These are phyloP conservation scores for Paramacrobiotus metropolitanus DNA, from an alignment of 1,140 invertebrate species.

Conservation along the genomic window DNA sequence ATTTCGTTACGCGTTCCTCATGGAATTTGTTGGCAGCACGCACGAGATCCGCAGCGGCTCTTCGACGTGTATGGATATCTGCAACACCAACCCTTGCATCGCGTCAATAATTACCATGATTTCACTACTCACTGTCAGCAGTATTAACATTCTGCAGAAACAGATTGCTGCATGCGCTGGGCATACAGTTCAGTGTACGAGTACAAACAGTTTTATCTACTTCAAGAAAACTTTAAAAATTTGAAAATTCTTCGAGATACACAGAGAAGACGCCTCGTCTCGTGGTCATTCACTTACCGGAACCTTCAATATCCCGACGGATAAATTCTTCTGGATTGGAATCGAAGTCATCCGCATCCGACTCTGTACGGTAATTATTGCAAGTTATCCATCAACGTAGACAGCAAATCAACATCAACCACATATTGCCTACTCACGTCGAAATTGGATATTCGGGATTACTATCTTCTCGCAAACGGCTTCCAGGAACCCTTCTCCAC, in stretches of 20 bases:
- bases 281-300: slow-evolving; percentile 26
- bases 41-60: slow-evolving; percentile 86
- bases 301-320: slow-evolving; percentile 83
- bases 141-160: no score
- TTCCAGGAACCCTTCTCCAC: slow-evolving; percentile 55
- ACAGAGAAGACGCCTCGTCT: no score
- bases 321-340: slow-evolving; percentile 97
- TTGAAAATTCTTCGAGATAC: neutral
- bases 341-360: slow-evolving; percentile 84
- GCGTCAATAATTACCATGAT: slow-evolving; percentile 7
- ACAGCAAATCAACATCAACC: neutral
- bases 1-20: slow-evolving; percentile 69
- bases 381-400: no score
- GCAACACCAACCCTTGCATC: slow-evolving; percentile 6
- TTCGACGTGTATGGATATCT: slow-evolving; percentile 76
- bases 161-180: no score
- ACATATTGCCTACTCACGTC: slow-evolving; percentile 32
- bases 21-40: slow-evolving; percentile 64
- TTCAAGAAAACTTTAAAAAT: no score
- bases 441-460: slow-evolving; percentile 89
- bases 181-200: no score
- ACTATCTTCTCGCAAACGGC: slow-evolving; percentile 92
- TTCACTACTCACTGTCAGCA: no score
- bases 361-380: slow-evolving; percentile 36
- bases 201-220: no score